Base-by-base conservation (phyloP, 2,888 invertebrate species). In the Callimorpha dominula region DNA sequence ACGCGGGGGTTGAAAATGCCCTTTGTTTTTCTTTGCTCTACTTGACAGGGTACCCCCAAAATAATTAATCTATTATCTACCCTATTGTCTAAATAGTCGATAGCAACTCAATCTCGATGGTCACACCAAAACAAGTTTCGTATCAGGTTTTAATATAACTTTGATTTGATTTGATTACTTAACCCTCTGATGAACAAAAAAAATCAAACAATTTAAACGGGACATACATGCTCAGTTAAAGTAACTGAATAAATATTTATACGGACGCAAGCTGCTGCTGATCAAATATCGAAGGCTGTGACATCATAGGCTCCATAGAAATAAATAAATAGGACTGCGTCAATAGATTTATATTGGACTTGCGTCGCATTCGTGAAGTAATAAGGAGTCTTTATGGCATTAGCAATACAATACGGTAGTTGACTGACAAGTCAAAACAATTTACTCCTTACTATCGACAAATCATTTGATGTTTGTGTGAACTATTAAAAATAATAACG, bases 251-350 rank as follows among this genome's bases (percentile, higher is more conserved):
- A 85, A 89, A 90, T 89, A 89, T 89, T 89, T 89, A 87, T 80
- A 67, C 70, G 79, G 77, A 76, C 77, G 79, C 81, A 80, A 79
- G 80, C 80, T 80, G 79, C 77, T 85, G 87, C 89, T 90, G 89
- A 84, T 87, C 87, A 90, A 89, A 90, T 87, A 89, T 87, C 86
- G 88, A 89, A 89, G 85, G 86, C 81, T 78, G 81, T 85, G 84
- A 86, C 86, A 81, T 85, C 80, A 79, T 74, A 81, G 72, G 63
- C 65, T 71, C 81, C 73, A 77, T 76, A 69, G 65, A 71, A 65
- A n/a, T n/a, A n/a, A n/a, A n/a, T n/a, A n/a, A n/a, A n/a, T n/a
- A 31, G 46, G 17, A 68, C 50, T 62, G 66, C 70, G 77, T 72
- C 75, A 67, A 71, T 72, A 57, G 68, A 70, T 68, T 70, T 66